These are phyloP conservation scores for Oxyura jamaicensis DNA, from an alignment of 2,113 vertebrate genomes.

Conservation along the genomic window DNA sequence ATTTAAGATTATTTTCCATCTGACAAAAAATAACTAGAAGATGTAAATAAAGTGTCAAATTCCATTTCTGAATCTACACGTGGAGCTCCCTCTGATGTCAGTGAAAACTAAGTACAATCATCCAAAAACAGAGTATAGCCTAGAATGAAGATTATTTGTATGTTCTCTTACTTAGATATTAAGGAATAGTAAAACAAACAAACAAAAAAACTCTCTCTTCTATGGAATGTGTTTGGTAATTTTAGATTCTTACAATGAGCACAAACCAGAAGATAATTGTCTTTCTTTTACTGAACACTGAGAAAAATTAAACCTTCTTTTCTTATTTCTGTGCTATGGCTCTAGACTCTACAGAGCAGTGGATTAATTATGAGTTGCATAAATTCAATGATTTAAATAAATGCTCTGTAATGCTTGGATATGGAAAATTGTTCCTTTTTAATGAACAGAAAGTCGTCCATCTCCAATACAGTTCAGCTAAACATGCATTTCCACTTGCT, in stretches of 20 bases:
- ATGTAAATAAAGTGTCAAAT: neutral
- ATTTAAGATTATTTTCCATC: neutral
- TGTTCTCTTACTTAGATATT: neutral
- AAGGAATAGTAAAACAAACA: neutral
- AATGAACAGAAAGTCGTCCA: neutral
- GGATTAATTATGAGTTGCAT: neutral
- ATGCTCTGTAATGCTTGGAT: neutral
- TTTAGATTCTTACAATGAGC: neutral
- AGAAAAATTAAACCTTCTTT: constrained; percentile 39
- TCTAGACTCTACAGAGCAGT: constrained; percentile 3
- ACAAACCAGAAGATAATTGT: neutral
- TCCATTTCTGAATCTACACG: neutral
- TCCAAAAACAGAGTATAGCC: neutral
- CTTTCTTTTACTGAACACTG: neutral
- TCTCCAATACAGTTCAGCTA: neutral
- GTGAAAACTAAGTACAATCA: neutral
- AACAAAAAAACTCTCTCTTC: neutral
- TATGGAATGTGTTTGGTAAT: neutral
- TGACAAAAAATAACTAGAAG: neutral
- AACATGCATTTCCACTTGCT: neutral
- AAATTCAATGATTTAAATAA: constrained; percentile 5
- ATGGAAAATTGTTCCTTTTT: neutral
- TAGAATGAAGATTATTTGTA: neutral
- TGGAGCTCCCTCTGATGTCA: constrained; percentile 39
- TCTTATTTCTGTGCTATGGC: neutral